Evolutionary conservation across 2,888 invertebrate genomes (phyloP).

Genomic region (Epistrophe eligans): DNA sequence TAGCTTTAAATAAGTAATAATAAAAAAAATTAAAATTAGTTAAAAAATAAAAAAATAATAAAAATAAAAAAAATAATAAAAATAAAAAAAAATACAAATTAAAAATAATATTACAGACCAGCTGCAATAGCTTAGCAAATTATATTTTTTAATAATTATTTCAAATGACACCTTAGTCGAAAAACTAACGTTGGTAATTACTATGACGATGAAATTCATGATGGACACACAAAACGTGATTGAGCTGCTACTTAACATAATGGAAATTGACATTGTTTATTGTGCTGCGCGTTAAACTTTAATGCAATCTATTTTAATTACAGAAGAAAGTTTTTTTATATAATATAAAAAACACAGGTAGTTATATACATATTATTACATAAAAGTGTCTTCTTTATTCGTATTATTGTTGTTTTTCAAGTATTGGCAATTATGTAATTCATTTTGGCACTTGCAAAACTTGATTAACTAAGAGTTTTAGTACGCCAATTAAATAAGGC

Average conservation of each 20-base stretch:
- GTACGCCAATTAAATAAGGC: not conserved
- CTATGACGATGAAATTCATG: not conserved
- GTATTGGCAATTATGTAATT: constrained; percentile 3
- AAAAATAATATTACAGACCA: too few species aligned
- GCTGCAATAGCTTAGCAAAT: not conserved
- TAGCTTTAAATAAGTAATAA: too few species aligned
- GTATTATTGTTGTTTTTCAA: not conserved
- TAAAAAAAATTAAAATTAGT: too few species aligned
- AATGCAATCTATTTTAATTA: not conserved
- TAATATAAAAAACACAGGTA: not conserved
- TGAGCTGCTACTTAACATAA: not conserved
- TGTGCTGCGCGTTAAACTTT: not conserved
- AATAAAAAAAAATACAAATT: too few species aligned
- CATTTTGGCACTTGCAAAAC: not conserved
- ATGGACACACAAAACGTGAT: not conserved
- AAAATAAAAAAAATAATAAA: too few species aligned
- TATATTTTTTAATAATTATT: not conserved
- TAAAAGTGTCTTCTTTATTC: constrained; percentile 1
- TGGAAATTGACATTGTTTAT: not conserved
- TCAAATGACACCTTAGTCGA: not conserved
- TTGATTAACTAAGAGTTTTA: not conserved
- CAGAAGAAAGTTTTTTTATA: constrained; percentile 15
- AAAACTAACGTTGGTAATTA: not conserved
- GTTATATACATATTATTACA: not conserved
- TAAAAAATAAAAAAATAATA: too few species aligned